phyloP scores from a whole-genome alignment of 2,113 vertebrate genomes.

The Barbus barbus region DNA sequence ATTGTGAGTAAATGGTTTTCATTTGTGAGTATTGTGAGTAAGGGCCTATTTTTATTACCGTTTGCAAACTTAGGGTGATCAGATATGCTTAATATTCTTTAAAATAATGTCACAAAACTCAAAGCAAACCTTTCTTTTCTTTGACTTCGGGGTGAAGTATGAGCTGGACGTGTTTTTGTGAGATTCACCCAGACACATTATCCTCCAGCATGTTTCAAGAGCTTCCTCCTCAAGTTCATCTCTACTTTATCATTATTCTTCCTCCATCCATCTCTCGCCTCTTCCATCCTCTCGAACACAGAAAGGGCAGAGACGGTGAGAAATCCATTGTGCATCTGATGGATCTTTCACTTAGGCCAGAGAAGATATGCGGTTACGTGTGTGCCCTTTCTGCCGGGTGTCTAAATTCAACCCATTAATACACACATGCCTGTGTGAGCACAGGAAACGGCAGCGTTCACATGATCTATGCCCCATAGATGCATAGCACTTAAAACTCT shows the following conservation, averaged over 20 bases:
- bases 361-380: slow-evolving; percentile 10
- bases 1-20: no score
- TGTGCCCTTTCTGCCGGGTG: not conserved
- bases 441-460: not conserved
- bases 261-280: slow-evolving; percentile 21
- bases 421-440: slow-evolving; percentile 31
- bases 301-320: slow-evolving; percentile 29
- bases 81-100: not conserved
- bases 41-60: not conserved
- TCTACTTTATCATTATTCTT: slow-evolving; percentile 25
- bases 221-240: not conserved
- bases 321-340: slow-evolving; percentile 35
- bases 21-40: no score
- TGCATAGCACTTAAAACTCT: not conserved
- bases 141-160: not conserved
- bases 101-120: not conserved
- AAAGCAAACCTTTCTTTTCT: not conserved
- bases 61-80: not conserved
- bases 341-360: slow-evolving; percentile 2
- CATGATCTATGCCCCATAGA: slow-evolving; percentile 25
- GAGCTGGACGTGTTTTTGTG: not conserved
- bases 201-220: not conserved
- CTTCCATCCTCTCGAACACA: slow-evolving; percentile 2
- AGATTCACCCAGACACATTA: no score
- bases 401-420: slow-evolving; percentile 28